Percentiles rank a stretch among this genome's conserved stretches.
These are phyloP conservation scores for Clitarchus hookeri DNA, from an alignment of 2,888 invertebrate species.

Conservation along the genomic window DNA sequence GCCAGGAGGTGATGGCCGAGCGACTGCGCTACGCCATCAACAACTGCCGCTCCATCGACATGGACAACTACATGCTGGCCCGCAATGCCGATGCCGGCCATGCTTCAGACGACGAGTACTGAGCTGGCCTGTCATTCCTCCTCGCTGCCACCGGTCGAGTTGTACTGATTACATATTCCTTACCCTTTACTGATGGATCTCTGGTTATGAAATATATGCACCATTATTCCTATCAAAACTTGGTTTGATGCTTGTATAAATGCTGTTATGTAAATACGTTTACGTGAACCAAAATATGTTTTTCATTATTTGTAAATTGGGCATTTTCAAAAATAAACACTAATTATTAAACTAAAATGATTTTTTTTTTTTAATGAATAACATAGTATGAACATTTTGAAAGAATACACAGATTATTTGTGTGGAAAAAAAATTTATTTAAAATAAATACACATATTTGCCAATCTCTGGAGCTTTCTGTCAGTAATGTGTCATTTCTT, in stretches of 20 bases:
- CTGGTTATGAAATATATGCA: not conserved
- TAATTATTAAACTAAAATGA: too few species aligned
- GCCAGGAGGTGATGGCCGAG: slow-evolving; percentile 64
- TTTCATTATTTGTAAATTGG: not conserved
- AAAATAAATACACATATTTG: too few species aligned
- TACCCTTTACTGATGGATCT: too few species aligned
- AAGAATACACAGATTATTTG: too few species aligned
- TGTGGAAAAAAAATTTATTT: too few species aligned
- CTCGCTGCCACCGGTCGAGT: too few species aligned
- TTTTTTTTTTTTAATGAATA: too few species aligned
- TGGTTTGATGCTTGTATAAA: not conserved
- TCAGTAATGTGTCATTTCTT: too few species aligned
- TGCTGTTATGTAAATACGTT: not conserved
- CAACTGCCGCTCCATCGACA: slow-evolving; percentile 69
- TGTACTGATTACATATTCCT: too few species aligned
- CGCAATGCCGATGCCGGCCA: slow-evolving; percentile 59
- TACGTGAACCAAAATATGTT: not conserved
- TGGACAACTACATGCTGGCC: slow-evolving; percentile 71
- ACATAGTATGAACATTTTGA: too few species aligned
- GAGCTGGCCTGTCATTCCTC: not conserved
- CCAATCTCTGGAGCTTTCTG: too few species aligned
- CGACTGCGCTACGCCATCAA: slow-evolving; percentile 67
- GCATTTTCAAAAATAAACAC: not conserved
- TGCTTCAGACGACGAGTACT: slow-evolving; percentile 58
- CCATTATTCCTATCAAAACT: not conserved